Evolutionary conservation across 2,888 invertebrate genomes (phyloP), one percentile per base, ranked within the genome.

Genomic region (Metacarcinus magister): DNA sequence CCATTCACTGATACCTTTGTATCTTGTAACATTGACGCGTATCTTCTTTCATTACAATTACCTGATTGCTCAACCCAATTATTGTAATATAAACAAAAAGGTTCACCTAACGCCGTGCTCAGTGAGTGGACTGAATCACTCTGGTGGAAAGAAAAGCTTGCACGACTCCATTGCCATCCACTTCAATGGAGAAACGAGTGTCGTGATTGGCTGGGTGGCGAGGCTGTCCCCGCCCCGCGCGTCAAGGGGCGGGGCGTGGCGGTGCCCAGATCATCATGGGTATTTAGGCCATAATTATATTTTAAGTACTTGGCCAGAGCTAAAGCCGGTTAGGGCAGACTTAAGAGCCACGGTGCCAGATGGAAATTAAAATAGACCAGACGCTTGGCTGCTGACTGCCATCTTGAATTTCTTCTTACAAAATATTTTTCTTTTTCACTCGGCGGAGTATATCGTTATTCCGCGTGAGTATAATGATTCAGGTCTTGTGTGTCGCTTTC

Each of bases 271-370:
- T 0, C 75, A 82, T 48, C 82, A 28, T 44, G 93, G 95, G 92
- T 82, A 92, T 75, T 95, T 75, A 82, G 95, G 82, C 75, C 95
- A 92, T 91, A 95, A 95, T 95, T 92, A 82, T 67, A 75, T 93
- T 87, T 90, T 95, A 95, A 95, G 93, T 95, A 95, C 82, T 92
- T 95, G 54, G 32, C 32, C 95, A 92, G 92, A 75, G 67, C 67
- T 95, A 46, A 82, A 92, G 89, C 90, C 60, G 82, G 82, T 46
- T 54, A 16, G 19, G 32, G 82, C 28, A 54, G 60, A 82, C 44
- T 28, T 67, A 46, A 95, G 95, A 19, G 90, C 54, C 39, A 0
- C 19, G 90, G 67, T 54, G 60, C 44, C 43, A 87, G 87, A 93
- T 93, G 89, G 54, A 94, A 90, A 32, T 39, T 2, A 94, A 90